Evolutionary conservation across 2,113 vertebrate species (phyloP).

Genomic region (Phylloscopus trochilus): DNA sequence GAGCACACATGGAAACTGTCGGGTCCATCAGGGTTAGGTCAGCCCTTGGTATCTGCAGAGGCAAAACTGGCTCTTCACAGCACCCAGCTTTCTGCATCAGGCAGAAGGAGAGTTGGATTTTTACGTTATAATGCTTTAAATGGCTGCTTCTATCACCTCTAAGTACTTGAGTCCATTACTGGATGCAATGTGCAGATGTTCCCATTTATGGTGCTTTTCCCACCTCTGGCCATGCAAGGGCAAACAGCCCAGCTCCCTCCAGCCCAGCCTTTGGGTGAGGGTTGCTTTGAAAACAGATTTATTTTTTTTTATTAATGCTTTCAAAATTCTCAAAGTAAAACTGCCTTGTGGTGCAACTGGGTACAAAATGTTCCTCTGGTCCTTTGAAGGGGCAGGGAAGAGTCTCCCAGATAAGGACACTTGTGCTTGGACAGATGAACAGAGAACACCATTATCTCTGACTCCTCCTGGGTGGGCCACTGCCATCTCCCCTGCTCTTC

Average conservation of each 20-base stretch:
- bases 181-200: rapidly evolving
- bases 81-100: not conserved
- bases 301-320: no score
- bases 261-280: not conserved
- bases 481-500: not conserved
- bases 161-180: not conserved
- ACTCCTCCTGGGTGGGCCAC: not conserved
- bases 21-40: rapidly evolving
- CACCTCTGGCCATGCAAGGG: not conserved
- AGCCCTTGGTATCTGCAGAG: not conserved
- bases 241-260: not conserved
- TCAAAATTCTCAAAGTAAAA: not conserved
- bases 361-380: not conserved
- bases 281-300: not conserved
- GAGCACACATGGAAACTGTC: rapidly evolving
- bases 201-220: not conserved
- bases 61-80: not conserved
- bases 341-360: not conserved
- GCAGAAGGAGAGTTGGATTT: not conserved
- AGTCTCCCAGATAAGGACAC: not conserved
- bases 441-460: rapidly evolving
- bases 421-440: not conserved
- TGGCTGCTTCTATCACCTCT: not conserved
- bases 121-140: not conserved
- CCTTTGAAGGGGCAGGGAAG: not conserved